phyloP scores from a whole-genome alignment of 1,140 invertebrate species.

The Drosophila athabasca region DNA sequence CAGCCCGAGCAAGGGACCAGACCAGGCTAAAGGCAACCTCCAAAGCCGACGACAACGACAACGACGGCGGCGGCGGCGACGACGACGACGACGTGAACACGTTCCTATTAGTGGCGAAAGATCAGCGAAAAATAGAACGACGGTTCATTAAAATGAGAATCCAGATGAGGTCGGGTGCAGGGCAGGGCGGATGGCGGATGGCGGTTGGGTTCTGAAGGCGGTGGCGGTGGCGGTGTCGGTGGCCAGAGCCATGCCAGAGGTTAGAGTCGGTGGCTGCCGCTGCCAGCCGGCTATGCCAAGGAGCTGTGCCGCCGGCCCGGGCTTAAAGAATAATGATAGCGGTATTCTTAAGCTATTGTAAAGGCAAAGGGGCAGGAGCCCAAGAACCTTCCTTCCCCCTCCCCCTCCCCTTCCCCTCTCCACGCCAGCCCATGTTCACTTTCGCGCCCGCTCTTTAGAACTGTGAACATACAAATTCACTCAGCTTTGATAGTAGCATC shows the following conservation, averaged over 20 bases:
- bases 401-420: not conserved
- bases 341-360: conserved; percentile 83
- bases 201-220: conserved; percentile 29
- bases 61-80: conserved; percentile 18
- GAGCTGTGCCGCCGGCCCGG: conserved; percentile 50
- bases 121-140: conserved; percentile 83
- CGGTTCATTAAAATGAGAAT: conserved; percentile 83
- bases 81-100: conserved; percentile 73
- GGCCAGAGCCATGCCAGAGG: conserved; percentile 37
- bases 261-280: conserved; percentile 18
- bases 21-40: conserved; percentile 17
- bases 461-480: conserved; percentile 84
- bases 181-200: conserved; percentile 25
- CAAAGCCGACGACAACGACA: conserved; percentile 21
- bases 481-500: conserved; percentile 76
- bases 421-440: conserved; percentile 57
- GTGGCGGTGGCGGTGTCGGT: conserved; percentile 31
- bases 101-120: conserved; percentile 83
- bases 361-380: conserved; percentile 46
- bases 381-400: not conserved
- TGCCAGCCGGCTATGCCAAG: conserved; percentile 39
- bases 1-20: conserved; percentile 33
- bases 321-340: conserved; percentile 83
- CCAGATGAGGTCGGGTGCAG: conserved; percentile 40
- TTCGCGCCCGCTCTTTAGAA: conserved; percentile 80